Conservation (phyloP, 2,797 vertebrate species). For the Danio jaintianensis region DNA sequence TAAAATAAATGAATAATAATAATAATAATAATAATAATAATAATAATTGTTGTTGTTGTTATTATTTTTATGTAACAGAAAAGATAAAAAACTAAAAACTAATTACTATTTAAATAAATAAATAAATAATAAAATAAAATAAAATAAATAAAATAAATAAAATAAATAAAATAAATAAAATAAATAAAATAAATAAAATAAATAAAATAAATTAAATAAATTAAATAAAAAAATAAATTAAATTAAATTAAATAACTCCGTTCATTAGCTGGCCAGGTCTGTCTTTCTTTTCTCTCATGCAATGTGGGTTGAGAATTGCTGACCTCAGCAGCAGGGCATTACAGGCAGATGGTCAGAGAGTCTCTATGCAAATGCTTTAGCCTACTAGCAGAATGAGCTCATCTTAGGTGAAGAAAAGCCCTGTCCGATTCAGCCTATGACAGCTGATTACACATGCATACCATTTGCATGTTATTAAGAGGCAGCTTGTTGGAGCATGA, state of each 20-base stretch:
- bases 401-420: constrained; percentile 68
- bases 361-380: constrained; percentile 35
- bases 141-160: too few species aligned
- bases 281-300: neutral
- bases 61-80: too few species aligned
- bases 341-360: constrained; percentile 51
- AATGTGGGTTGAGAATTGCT: constrained; percentile 29
- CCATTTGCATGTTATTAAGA: constrained; percentile 75
- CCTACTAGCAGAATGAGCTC: constrained; percentile 41
- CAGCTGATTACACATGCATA: constrained; percentile 68
- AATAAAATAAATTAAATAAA: too few species aligned
- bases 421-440: constrained; percentile 60
- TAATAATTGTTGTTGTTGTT: too few species aligned
- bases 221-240: too few species aligned
- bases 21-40: neutral
- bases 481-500: constrained; percentile 67
- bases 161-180: neutral
- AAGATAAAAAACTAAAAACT: too few species aligned
- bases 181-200: too few species aligned
- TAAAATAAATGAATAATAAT: too few species aligned
- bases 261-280: neutral
- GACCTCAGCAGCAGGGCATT: constrained; percentile 37
- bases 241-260: constrained; percentile 1
- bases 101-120: too few species aligned
- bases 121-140: too few species aligned